Evolutionary conservation across 2,113 vertebrate genomes (phyloP).

Genomic region (Cyanoliseus patagonus): DNA sequence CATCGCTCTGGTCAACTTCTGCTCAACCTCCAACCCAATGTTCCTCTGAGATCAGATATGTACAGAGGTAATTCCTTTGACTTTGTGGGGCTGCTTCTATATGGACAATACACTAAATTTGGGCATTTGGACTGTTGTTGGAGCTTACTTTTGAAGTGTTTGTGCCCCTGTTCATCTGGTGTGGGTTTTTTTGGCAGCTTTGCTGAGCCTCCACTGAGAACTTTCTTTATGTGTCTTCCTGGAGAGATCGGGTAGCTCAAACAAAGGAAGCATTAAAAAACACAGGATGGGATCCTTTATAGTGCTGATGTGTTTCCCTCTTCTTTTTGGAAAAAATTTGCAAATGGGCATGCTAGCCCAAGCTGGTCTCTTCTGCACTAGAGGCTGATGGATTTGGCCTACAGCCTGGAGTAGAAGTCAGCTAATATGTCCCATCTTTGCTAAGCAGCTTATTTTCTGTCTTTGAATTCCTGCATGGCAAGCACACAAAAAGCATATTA

Average conservation of each 20-base stretch:
- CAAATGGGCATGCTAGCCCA: background rate
- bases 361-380: background rate
- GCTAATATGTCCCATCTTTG: background rate
- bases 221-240: background rate
- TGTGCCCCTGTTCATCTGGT: background rate
- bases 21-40: background rate
- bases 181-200: background rate
- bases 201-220: background rate
- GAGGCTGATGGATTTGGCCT: background rate
- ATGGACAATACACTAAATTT: background rate
- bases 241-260: background rate
- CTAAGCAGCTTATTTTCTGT: conserved; percentile 4
- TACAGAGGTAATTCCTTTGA: background rate
- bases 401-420: background rate
- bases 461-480: background rate
- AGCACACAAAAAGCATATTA: conserved; percentile 8
- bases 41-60: background rate
- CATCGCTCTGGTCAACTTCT: background rate
- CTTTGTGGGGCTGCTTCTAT: background rate
- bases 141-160: background rate
- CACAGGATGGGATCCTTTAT: background rate
- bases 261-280: background rate
- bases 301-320: background rate
- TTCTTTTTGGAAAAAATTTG: background rate
- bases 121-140: background rate